Base-by-base conservation (phyloP, 2,113 vertebrate genomes). In the Neodontobutis hainanensis region DNA sequence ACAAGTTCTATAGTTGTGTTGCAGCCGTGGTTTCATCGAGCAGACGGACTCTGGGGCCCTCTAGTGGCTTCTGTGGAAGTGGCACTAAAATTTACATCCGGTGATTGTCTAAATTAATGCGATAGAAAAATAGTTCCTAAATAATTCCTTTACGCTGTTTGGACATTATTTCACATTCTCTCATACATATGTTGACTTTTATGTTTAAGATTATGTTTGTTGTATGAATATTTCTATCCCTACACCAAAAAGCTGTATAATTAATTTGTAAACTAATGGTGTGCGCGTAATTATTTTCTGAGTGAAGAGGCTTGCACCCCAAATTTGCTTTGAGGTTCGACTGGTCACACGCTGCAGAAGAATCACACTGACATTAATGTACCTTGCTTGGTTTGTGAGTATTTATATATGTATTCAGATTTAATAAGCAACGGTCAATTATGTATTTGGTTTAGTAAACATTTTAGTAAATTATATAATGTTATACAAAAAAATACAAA, bases 1-100 rank as follows among this genome's bases (percentile, higher is more conserved):
- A 2, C 19, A 27, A 27, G 19, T 27, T 2, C 19, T 27, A 2
- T 27, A 27, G 19, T 27, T 27, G 19, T 27, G 19, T 27, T 27
- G 19, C 19, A 27, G 19, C 19, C 19, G 19, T 27, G 19, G 19
- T 27, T 27, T 27, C 38, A 40, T 27, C 19, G 19, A 40, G 44
- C 11, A 46, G 44, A 46, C 44, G 44, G 12, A 38, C 52, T 55
- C 32, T 87, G 68, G 40, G 60, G 40, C 73, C 82, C 81, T 74
- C 88, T 83, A 44, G 78, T 68, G 86, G 65, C 11, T 4, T 0
- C 3, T n/a, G 4, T 4, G 35, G n/a, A 68, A 2, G 67, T 16
- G 3, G 19, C 68, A 74, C 10, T 0, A 27, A 66, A 49, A 48
- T 3, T 8, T 2, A 63, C 35, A n/a, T 32, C 11, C 16, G 11